Evolutionary conservation across 2,113 vertebrate species (phyloP).

Genomic region (Lynx canadensis): DNA sequence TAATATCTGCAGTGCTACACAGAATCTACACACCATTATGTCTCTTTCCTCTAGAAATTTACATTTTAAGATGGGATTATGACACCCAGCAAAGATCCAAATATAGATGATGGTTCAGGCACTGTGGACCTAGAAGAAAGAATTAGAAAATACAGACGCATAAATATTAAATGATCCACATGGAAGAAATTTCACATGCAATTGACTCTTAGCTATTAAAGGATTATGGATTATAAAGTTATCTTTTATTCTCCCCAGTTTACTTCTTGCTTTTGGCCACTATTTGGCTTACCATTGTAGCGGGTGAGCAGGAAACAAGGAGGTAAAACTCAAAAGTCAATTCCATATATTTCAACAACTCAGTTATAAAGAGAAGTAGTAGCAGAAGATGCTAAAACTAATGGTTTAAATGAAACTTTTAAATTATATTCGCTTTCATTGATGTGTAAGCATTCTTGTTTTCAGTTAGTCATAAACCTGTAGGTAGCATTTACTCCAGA

Average conservation of each 20-base stretch:
- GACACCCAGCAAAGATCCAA: background rate
- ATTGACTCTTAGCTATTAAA: background rate
- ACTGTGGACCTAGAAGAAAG: background rate
- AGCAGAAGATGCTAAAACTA: background rate
- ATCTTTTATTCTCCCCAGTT: background rate
- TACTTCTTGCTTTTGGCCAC: background rate
- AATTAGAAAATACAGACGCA: background rate
- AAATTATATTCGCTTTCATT: conserved; percentile 19
- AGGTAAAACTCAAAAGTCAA: background rate
- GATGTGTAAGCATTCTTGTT: background rate
- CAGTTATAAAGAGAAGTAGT: background rate
- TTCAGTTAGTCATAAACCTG: background rate
- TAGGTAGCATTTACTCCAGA: conserved; percentile 25
- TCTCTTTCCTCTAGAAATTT: background rate
- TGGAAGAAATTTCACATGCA: background rate
- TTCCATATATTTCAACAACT: background rate
- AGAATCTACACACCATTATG: background rate
- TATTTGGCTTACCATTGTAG: background rate
- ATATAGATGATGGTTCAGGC: background rate
- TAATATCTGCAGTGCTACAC: background rate
- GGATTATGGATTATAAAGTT: background rate
- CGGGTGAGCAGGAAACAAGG: background rate
- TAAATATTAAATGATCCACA: background rate
- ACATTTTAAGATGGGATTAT: background rate
- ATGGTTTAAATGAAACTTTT: conserved; percentile 8